Base-by-base conservation (phyloP, 1,140 invertebrate species). In the Hesperophylax magnus region DNA sequence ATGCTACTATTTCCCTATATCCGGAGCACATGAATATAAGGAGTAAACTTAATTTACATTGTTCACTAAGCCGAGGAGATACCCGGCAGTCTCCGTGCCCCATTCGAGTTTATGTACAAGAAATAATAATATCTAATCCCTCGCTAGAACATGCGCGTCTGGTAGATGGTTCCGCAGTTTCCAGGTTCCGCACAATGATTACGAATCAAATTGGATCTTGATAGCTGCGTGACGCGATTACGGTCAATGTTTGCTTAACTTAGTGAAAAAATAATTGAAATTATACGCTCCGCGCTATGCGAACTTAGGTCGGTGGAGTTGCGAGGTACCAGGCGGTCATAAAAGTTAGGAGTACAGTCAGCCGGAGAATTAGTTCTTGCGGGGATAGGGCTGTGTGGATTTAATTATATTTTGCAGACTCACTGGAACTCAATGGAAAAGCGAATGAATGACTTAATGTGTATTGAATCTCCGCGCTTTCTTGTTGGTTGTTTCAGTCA, bases 211-310 rank as follows among this genome's bases (percentile, higher is more conserved):
- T 83, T 83, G 82, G 82, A 83, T 83, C 82, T 83, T 83, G 82
- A 83, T 83, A 83, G 79, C 82, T 74, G 79, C 80, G 79, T 83
- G 82, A 83, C 74, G 82, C 82, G 82, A 83, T 83, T 83, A 83
- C 82, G 82, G 82, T 83, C 82, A 83, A 83, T 83, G 82, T 83
- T 83, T 83, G 82, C 82, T 83, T 83, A 83, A 83, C 82, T 83
- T 81, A 83, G 79, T 83, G 82, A 84, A 84, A 84, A 84, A 84
- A 84, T 84, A 84, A 84, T 84, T 84, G 82, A 84, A 84, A 84
- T 84, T 84, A 84, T 77, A 81, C 80, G 74, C 53, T 31, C 39
- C 60, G 61, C 34, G 47, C 18, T 67, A 76, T 31, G 60, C 53
- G n/a, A 24, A 39, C 17, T 69, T 27, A 18, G n/a, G 69, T 65